phyloP scores from a whole-genome alignment of 2,113 vertebrate genomes.

The Sigmodon hispidus region DNA sequence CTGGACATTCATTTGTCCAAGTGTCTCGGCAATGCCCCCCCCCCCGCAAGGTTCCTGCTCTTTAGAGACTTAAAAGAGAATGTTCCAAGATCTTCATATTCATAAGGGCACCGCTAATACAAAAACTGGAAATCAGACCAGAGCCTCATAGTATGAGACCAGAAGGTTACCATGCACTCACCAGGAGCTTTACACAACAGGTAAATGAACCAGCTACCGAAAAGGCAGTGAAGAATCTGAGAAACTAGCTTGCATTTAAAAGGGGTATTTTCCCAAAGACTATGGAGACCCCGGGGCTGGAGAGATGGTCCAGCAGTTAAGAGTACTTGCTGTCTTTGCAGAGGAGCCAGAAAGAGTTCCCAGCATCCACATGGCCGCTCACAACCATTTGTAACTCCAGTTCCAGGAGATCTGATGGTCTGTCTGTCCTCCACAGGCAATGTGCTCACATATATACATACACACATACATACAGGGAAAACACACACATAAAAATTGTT shows the following conservation, averaged over 20 bases:
- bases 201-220: neutral
- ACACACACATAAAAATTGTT: neutral
- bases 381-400: neutral
- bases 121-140: neutral
- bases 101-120: neutral
- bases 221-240: neutral
- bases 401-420: neutral
- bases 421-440: neutral
- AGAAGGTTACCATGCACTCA: neutral
- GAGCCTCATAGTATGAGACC: neutral
- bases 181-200: neutral
- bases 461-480: neutral
- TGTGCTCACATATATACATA: neutral
- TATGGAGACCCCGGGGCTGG: neutral
- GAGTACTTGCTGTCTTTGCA: neutral
- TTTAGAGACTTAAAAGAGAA: neutral
- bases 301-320: neutral
- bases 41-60: neutral
- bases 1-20: neutral
- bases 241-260: conserved; percentile 22
- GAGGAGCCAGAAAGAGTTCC: neutral
- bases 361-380: neutral
- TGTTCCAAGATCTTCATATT: neutral
- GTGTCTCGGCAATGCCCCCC: neutral
- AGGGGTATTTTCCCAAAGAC: neutral